These are phyloP conservation scores for Cichlasoma orientale DNA, from an alignment of 2,797 vertebrate genomes.

Conservation along the genomic window DNA sequence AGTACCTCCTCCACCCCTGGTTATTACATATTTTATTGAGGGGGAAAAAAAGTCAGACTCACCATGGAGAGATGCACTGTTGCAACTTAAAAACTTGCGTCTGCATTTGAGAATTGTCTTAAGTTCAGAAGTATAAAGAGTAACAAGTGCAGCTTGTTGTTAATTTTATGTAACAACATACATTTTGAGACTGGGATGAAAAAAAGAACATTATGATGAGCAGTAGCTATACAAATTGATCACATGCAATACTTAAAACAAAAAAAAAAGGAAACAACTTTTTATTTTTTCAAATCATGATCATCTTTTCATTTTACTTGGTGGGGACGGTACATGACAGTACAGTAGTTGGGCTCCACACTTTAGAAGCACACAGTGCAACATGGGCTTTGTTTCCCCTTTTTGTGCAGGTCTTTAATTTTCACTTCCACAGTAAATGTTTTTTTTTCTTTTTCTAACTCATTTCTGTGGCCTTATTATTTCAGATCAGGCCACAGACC, in stretches of 20 bases:
- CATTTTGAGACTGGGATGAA: background rate
- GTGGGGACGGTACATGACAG: accelerated
- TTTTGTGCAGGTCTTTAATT: background rate
- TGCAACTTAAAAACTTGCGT: no score
- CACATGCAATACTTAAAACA: background rate
- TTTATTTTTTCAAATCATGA: no score
- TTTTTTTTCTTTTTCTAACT: background rate
- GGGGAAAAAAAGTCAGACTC: no score
- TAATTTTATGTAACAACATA: no score
- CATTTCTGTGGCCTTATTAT: background rate
- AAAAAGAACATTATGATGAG: background rate
- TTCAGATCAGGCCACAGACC: conserved; percentile 88
- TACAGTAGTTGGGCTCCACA: background rate
- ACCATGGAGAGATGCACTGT: no score
- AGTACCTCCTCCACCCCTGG: no score
- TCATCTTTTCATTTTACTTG: background rate
- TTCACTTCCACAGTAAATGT: background rate
- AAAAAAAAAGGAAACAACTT: no score
- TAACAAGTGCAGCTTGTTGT: no score
- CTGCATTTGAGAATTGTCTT: no score
- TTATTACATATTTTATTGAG: no score
- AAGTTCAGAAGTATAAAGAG: no score
- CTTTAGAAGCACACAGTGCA: background rate
- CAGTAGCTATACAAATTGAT: background rate
- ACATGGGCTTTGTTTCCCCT: background rate